These are phyloP conservation scores for Lophius piscatorius DNA, from an alignment of 2,113 vertebrate species.

Conservation along the genomic window DNA sequence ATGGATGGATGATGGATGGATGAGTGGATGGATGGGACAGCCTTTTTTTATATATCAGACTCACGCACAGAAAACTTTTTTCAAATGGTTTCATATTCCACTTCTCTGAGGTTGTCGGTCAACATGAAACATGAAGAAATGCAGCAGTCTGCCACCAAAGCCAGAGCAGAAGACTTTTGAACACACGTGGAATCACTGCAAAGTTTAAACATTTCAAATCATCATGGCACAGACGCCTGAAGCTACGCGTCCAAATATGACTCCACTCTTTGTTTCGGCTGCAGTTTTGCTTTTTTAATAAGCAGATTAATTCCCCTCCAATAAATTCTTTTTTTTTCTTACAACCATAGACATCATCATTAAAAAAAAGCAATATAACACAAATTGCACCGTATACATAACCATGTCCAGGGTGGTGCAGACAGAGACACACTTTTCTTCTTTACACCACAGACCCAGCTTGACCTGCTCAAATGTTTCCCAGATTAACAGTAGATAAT, in stretches of 20 bases:
- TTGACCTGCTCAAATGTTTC: conserved; percentile 70
- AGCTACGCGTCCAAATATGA: conserved; percentile 6
- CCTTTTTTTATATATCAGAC: no score
- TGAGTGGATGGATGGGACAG: no score
- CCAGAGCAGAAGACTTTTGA: no score
- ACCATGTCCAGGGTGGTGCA: conserved; percentile 60
- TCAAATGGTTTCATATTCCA: no score
- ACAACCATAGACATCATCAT: conserved; percentile 81
- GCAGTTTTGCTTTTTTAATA: conserved; percentile 87
- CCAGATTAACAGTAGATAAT: conserved; percentile 72
- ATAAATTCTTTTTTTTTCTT: conserved; percentile 73
- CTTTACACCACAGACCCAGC: conserved; percentile 50
- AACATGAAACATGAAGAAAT: no score
- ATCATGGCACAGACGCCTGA: not conserved
- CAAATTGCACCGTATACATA: conserved; percentile 82
- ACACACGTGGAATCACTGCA: no score
- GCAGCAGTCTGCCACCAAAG: no score
- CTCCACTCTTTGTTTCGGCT: conserved; percentile 54
- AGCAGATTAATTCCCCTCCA: conserved; percentile 72
- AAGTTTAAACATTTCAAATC: no score
- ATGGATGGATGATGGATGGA: no score
- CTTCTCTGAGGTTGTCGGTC: no score
- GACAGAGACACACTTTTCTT: conserved; percentile 61
- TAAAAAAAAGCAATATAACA: conserved; percentile 78
- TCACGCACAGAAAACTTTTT: no score